phyloP scores from a whole-genome alignment of 2,888 invertebrate genomes.

The Xanthia icteritia region DNA sequence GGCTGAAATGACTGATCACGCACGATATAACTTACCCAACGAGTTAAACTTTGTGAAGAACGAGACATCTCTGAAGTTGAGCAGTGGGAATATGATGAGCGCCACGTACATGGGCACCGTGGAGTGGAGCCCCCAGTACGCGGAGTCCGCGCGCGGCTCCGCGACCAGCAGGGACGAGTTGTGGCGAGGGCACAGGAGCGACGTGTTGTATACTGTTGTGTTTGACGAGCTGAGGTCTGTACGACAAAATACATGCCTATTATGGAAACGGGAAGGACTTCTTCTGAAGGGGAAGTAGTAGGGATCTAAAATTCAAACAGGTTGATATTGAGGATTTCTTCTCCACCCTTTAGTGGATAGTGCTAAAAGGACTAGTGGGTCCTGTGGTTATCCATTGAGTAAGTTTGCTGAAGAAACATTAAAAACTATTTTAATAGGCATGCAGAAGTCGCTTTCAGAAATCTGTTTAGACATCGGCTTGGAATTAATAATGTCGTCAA shows the following conservation, averaged over 20 bases:
- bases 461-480: not conserved
- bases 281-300: not conserved
- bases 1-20: not conserved
- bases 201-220: constrained; percentile 71
- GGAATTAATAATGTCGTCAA: not conserved
- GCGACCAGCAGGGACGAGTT: constrained; percentile 74
- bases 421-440: not conserved
- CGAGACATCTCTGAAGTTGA: constrained; percentile 96
- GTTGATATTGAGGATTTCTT: not conserved
- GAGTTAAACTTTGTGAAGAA: constrained; percentile 98
- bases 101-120: constrained; percentile 96
- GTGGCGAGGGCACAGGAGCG: constrained; percentile 86
- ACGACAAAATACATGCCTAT: not conserved
- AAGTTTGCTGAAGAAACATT: not conserved
- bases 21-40: constrained; percentile 91
- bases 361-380: not conserved
- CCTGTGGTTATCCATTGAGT: not conserved
- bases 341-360: not conserved
- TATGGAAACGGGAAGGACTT: not conserved
- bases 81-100: constrained; percentile 94
- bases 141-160: constrained; percentile 78
- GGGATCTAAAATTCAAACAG: not conserved
- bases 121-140: constrained; percentile 93
- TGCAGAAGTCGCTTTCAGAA: not conserved
- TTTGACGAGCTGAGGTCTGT: constrained; percentile 77